Conservation (phyloP, 1,140 invertebrate genomes). For the Chelonus insularis region DNA sequence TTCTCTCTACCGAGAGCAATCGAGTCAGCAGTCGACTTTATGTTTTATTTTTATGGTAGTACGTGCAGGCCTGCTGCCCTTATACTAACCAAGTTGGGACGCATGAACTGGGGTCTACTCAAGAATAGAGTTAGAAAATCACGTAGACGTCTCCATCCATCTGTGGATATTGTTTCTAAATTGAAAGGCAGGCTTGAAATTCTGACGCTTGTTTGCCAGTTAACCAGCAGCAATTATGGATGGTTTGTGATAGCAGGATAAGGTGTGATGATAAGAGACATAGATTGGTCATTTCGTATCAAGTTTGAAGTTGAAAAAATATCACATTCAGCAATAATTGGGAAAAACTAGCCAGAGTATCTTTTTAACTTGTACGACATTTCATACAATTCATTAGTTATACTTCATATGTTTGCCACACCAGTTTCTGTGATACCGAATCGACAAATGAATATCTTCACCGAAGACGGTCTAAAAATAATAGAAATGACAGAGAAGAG, state of each 20-base stretch:
- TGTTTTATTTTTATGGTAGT: slow-evolving; percentile 52
- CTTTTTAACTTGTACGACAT: neutral
- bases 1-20: slow-evolving; percentile 38
- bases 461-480: slow-evolving; percentile 1
- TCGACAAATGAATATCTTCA: neutral
- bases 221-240: slow-evolving; percentile 12
- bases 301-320: neutral
- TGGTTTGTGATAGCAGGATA: slow-evolving; percentile 41
- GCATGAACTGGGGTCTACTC: neutral
- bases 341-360: slow-evolving; percentile 19
- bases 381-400: neutral
- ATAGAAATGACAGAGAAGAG: slow-evolving; percentile 17
- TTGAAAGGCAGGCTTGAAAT: neutral
- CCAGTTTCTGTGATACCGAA: neutral
- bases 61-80: slow-evolving; percentile 34
- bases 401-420: neutral
- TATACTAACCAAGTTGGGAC: neutral
- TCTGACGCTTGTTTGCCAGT: neutral
- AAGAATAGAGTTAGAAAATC: neutral
- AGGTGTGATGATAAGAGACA: slow-evolving; percentile 51
- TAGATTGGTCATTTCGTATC: slow-evolving; percentile 45
- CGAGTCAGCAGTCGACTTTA: slow-evolving; percentile 58
- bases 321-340: slow-evolving; percentile 43
- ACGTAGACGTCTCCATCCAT: neutral
- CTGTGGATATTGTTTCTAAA: neutral